Conservation (phyloP, 2,888 invertebrate species). For the Phalera bucephala region DNA sequence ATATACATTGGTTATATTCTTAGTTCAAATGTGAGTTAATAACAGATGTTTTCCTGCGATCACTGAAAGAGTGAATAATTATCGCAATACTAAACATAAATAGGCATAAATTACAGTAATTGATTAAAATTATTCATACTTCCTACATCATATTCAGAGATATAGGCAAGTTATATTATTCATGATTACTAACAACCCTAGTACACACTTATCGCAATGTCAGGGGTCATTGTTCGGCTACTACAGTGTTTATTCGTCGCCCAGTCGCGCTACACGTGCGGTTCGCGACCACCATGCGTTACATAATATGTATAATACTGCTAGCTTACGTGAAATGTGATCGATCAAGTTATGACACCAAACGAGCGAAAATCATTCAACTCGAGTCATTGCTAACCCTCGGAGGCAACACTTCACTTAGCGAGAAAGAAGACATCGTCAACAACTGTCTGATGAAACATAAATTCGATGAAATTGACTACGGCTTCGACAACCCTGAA, state of each 20-base stretch:
- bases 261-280: not conserved
- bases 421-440: conserved; percentile 70
- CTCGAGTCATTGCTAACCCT: conserved; percentile 70
- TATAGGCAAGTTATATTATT: too few species aligned
- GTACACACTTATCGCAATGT: not conserved
- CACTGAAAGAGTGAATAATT: too few species aligned
- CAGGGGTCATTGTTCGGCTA: not conserved
- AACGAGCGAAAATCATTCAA: conserved; percentile 67
- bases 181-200: too few species aligned
- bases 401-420: conserved; percentile 77
- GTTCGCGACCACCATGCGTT: not conserved
- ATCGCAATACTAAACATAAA: too few species aligned
- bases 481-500: conserved; percentile 77
- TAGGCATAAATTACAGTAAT: too few species aligned
- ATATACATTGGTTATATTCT: too few species aligned
- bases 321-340: conserved; percentile 23
- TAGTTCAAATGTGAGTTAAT: too few species aligned
- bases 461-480: conserved; percentile 79
- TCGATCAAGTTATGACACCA: conserved; percentile 31
- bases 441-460: conserved; percentile 84
- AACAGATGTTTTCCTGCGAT: too few species aligned
- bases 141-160: too few species aligned
- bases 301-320: not conserved
- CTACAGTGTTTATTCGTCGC: not conserved
- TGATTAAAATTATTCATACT: too few species aligned